Base-by-base conservation (phyloP, 2,797 vertebrate species). In the Poecilia wingei region DNA sequence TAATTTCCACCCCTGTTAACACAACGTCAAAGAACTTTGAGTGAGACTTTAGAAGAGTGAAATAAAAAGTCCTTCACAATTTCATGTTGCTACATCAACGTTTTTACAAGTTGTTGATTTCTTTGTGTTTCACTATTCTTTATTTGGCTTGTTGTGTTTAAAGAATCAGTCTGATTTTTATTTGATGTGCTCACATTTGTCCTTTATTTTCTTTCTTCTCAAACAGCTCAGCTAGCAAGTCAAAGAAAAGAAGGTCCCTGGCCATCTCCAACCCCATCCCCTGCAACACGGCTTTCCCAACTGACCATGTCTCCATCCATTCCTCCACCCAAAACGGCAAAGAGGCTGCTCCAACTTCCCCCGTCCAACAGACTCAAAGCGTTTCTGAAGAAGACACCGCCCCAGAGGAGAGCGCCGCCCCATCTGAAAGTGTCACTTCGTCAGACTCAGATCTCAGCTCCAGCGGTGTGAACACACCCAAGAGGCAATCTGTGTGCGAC, bases 181-280 rank as follows among this genome's bases (percentile, higher is more conserved):
- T 43, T 43, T 66, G 8, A 39, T 25, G 18, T n/a, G 2, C 4
- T 41, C 68, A 41, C 68, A 70, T 13, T 45, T 70, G 2, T 45
- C 22, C 9, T 45, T 20, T 70, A 43, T 69, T 6, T 0, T 39
- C 74, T 74, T 68, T 33, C 20, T 79, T 53, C 64, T 79, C 41
- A 6, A 66, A 68, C 47, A 89, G 82, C 83, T n/a, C 80, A 45
- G 39, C 89, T 47, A 57, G 75, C 77, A 95, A 95, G 72, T 91
- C 94, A 2, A 96, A 96, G 91, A 97, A 94, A 82, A 96, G 95
- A 59, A 96, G 94, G 74, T 99, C 98, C 0, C 72, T 99, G 84
- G 91, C 96, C 49, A 99, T 98, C 92, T 98, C 98, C 4, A 93
- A 97, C 0, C 98, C 98, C 0, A 96, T 99, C 76, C 96, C 95